Percentiles rank a stretch among this genome's conserved stretches.
Conservation (phyloP, 2,797 vertebrate species). For the Sebastes wilsoni region DNA sequence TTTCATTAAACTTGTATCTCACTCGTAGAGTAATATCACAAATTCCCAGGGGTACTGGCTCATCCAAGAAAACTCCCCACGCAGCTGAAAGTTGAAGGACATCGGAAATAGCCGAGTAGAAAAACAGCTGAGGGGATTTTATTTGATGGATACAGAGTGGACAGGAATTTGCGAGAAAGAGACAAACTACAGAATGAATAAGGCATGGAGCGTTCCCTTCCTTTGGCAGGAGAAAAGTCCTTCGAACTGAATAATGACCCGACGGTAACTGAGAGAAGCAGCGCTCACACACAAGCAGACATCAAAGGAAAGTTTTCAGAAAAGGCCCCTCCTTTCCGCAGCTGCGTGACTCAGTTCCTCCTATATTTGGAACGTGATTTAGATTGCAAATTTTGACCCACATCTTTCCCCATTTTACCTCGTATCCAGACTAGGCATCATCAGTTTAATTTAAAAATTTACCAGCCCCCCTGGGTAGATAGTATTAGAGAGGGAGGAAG, state of each 20-base stretch:
- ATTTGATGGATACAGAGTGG: constrained; percentile 30
- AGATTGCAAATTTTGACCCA: constrained; percentile 76
- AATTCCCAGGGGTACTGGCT: constrained; percentile 1
- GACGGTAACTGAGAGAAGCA: constrained; percentile 26
- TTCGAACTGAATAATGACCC: constrained; percentile 54
- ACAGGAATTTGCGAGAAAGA: constrained; percentile 35
- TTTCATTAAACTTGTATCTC: constrained; percentile 21
- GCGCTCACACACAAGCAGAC: constrained; percentile 51
- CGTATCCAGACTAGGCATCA: constrained; percentile 30
- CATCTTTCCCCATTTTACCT: constrained; percentile 53
- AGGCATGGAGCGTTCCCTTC: constrained; percentile 39
- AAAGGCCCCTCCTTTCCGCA: constrained; percentile 49
- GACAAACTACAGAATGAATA: constrained; percentile 49
- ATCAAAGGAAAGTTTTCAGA: constrained; percentile 56
- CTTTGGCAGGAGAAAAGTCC: constrained; percentile 45
- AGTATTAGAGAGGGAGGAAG: not conserved
- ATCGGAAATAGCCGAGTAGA: constrained; percentile 12
- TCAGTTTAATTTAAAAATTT: constrained; percentile 45
- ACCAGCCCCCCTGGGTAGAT: constrained; percentile 4
- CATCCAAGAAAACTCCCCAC: constrained; percentile 1
- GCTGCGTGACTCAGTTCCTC: constrained; percentile 52
- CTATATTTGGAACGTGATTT: constrained; percentile 67
- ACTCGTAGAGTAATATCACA: not conserved
- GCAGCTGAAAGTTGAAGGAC: constrained; percentile 30
- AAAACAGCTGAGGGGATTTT: constrained; percentile 41